Percentiles rank a stretch among this genome's conserved stretches.
Evolutionary conservation across 2,888 invertebrate genomes (phyloP).

Genomic region (Eristalis arbustorum): DNA sequence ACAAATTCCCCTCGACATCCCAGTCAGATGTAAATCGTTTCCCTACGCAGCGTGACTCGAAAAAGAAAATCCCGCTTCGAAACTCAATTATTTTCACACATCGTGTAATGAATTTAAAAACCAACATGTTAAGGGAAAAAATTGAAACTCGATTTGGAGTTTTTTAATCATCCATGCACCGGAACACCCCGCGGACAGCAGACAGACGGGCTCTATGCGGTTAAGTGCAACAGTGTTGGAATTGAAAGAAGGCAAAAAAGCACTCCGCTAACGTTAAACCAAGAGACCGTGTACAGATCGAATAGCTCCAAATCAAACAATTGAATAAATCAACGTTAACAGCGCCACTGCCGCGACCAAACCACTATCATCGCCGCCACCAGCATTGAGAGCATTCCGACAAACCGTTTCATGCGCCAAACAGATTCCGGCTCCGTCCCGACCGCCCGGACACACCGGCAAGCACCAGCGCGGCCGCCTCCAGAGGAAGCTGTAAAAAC

Average conservation of each 20-base stretch:
- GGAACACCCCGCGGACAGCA: constrained; percentile 6
- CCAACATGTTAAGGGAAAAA: constrained; percentile 7
- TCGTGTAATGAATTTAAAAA: constrained; percentile 23
- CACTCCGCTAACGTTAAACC: not conserved
- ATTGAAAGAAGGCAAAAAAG: not conserved
- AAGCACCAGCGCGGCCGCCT: not conserved
- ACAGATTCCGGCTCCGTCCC: not conserved
- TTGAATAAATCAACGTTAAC: constrained; percentile 52
- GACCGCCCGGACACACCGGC: not conserved
- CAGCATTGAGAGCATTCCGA: not conserved
- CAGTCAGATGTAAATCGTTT: not conserved
- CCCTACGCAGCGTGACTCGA: not conserved
- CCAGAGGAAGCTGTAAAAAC: constrained; percentile 43
- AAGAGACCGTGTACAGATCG: constrained; percentile 2
- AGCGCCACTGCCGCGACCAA: constrained; percentile 10
- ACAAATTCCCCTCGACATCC: not conserved
- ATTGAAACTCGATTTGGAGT: not conserved
- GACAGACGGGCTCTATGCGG: constrained; percentile 10
- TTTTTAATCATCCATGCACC: not conserved
- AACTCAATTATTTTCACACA: constrained; percentile 41
- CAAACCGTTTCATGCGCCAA: not conserved
- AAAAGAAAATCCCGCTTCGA: constrained; percentile 15
- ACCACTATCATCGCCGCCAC: not conserved
- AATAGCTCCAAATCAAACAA: constrained; percentile 40
- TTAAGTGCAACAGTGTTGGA: constrained; percentile 49